Percentiles rank a stretch among this genome's conserved stretches.
Conservation (phyloP, 2,888 invertebrate genomes). For the Heliconius ethilla region DNA sequence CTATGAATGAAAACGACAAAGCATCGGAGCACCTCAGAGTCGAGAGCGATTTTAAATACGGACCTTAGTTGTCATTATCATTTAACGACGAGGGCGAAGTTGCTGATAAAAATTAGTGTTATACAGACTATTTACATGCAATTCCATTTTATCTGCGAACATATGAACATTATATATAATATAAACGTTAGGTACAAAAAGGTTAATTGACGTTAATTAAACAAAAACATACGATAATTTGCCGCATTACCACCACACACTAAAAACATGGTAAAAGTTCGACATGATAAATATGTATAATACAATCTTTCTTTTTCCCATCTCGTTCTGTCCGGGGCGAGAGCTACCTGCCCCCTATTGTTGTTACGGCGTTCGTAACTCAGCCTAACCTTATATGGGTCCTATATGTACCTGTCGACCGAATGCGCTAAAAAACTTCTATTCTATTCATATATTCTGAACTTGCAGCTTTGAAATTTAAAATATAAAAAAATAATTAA, state of each 20-base stretch:
- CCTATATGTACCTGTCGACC: conserved; percentile 46
- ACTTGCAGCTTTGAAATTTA: neutral
- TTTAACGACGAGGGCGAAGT: neutral
- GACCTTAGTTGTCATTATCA: neutral
- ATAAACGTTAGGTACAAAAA: neutral
- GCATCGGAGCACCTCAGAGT: too few species aligned
- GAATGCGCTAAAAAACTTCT: conserved; percentile 44
- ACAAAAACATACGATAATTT: conserved; percentile 13
- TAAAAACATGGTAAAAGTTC: conserved; percentile 2
- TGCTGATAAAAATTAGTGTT: neutral
- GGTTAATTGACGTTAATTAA: conserved; percentile 15
- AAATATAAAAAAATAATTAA: conserved; percentile 7
- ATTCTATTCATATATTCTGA: conserved; percentile 39
- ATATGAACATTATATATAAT: neutral
- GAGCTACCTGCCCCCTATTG: conserved; percentile 40
- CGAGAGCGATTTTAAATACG: too few species aligned
- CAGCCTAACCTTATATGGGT: conserved; percentile 40
- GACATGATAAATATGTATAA: conserved; percentile 20
- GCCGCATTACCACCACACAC: neutral
- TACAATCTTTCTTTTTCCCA: conserved; percentile 16
- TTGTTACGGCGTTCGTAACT: conserved; percentile 45
- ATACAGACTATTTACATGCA: neutral
- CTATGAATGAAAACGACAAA: too few species aligned
- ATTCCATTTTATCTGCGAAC: neutral
- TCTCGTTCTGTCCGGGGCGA: conserved; percentile 15